Conservation (phyloP, 92 coral and sea anemone genomes). For the Porites lobata region DNA sequence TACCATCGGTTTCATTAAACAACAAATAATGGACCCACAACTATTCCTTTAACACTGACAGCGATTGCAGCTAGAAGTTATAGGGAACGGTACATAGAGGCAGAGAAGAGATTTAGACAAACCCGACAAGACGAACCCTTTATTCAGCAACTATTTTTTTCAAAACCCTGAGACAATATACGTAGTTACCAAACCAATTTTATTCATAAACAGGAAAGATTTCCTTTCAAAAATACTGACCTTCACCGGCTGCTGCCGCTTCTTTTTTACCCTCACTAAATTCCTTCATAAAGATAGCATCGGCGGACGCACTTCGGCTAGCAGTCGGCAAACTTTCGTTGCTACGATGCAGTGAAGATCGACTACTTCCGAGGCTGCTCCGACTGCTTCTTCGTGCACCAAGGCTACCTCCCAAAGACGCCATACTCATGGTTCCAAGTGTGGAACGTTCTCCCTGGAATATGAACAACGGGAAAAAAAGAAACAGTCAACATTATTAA, state of each 20-base stretch:
- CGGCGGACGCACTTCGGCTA: slow-evolving; percentile 89
- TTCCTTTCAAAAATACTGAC: not conserved
- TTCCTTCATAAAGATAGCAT: slow-evolving; percentile 86
- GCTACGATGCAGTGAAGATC: slow-evolving; percentile 73
- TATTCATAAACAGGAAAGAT: not conserved
- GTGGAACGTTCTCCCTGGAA: slow-evolving; percentile 94
- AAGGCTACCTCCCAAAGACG: slow-evolving; percentile 72
- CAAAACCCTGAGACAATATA: too few species aligned
- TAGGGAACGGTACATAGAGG: too few species aligned
- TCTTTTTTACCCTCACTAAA: slow-evolving; percentile 76
- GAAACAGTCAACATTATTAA: too few species aligned
- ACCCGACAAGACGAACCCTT: too few species aligned
- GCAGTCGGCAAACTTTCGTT: slow-evolving; percentile 66
- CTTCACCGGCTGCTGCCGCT: slow-evolving; percentile 56
- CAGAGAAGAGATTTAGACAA: too few species aligned
- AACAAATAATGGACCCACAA: too few species aligned
- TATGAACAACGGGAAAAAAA: not conserved
- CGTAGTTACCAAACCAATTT: too few species aligned
- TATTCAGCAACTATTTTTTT: too few species aligned
- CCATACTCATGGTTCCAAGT: slow-evolving; percentile 71
- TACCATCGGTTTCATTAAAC: too few species aligned
- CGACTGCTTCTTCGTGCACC: slow-evolving; percentile 66
- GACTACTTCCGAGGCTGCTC: slow-evolving; percentile 63
- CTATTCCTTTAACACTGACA: too few species aligned
- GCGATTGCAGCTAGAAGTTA: too few species aligned